A percentile compares a stretch with the other conserved stretches of the same genome.
Conservation (phyloP, 2,797 vertebrate genomes). For the Rallus crepitans region DNA sequence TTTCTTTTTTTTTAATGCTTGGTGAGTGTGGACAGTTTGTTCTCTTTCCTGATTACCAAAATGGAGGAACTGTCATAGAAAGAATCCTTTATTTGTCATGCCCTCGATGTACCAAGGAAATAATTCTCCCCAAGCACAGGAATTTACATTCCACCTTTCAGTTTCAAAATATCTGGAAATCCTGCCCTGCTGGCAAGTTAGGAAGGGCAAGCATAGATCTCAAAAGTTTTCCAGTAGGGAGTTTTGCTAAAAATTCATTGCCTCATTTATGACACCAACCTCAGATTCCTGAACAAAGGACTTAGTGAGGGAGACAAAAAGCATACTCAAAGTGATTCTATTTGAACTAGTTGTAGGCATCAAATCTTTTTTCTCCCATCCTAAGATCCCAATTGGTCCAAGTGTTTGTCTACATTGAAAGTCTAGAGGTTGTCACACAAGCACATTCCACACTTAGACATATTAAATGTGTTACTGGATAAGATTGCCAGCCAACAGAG, state of each 20-base stretch:
- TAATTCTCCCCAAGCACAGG: neutral
- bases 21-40: neutral
- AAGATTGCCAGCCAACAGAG: conserved; percentile 44
- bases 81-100: neutral
- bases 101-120: neutral
- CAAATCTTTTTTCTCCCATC: neutral
- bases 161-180: neutral
- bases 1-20: neutral
- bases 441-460: neutral
- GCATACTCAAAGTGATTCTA: neutral
- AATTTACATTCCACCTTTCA: neutral
- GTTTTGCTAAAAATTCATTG: neutral
- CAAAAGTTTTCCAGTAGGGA: neutral
- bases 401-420: neutral
- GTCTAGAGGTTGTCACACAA: neutral
- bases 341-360: neutral
- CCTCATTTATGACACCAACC: neutral
- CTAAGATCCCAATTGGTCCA: neutral
- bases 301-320: neutral
- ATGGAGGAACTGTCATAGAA: neutral
- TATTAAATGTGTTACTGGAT: neutral
- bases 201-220: neutral
- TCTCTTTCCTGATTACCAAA: neutral
- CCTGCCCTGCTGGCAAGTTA: neutral
- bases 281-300: neutral